These are phyloP conservation scores for Spilogale gracilis DNA, from an alignment of 2,113 vertebrate genomes.

Conservation along the genomic window DNA sequence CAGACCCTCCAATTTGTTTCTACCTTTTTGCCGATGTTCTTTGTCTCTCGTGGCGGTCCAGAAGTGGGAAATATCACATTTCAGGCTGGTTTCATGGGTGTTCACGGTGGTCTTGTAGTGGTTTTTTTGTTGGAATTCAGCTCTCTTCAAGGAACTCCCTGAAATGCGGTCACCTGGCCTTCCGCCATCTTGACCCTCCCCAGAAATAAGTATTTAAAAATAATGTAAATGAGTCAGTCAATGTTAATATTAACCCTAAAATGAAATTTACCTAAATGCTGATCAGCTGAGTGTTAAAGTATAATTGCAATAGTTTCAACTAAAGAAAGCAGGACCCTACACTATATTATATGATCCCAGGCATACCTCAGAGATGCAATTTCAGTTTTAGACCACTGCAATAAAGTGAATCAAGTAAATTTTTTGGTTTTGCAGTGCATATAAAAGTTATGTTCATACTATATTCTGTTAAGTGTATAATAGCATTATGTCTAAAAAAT, in stretches of 20 bases:
- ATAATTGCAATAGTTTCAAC: not conserved
- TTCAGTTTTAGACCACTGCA: not conserved
- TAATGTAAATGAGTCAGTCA: not conserved
- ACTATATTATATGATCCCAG: not conserved
- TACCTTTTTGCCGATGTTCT: too few relatives aligned
- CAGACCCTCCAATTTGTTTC: too few relatives aligned
- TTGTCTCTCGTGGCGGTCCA: too few relatives aligned
- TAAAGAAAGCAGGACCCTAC: not conserved
- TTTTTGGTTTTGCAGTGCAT: not conserved
- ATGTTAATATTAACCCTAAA: not conserved
- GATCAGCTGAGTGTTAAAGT: not conserved
- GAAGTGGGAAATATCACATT: too few relatives aligned
- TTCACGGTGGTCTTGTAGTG: too few relatives aligned
- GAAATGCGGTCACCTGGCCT: too few relatives aligned
- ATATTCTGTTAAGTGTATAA: not conserved
- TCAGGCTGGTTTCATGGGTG: too few relatives aligned
- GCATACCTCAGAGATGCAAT: not conserved
- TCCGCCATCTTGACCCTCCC: too few relatives aligned
- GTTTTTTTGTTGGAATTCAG: too few relatives aligned
- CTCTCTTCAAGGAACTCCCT: too few relatives aligned
- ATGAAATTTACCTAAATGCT: constrained; percentile 21
- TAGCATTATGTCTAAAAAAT: not conserved
- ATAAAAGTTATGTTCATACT: not conserved
- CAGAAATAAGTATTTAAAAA: not conserved
- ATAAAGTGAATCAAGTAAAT: not conserved